These are phyloP conservation scores for Bombus confusus DNA, from an alignment of 1,140 invertebrate species.

Conservation along the genomic window DNA sequence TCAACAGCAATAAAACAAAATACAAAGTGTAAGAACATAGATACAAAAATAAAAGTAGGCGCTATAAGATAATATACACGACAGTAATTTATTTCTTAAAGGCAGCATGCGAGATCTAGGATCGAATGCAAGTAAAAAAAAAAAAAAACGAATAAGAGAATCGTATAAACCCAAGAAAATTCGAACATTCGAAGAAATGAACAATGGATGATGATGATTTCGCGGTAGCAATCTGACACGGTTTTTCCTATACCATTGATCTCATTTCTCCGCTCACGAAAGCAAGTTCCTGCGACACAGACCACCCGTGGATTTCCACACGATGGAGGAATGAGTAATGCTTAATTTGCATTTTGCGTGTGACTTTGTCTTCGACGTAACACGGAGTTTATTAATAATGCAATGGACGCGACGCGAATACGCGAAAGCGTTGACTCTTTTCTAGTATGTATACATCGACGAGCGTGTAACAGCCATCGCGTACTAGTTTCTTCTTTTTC, in stretches of 20 bases:
- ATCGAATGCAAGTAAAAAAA: not conserved
- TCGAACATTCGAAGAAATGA: not conserved
- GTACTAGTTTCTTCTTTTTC: not conserved
- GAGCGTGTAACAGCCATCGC: not conserved
- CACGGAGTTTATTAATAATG: slow-evolving; percentile 73
- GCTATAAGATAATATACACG: no score
- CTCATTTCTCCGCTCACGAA: slow-evolving; percentile 28
- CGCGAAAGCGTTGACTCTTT: not conserved
- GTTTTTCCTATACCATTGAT: slow-evolving; percentile 1
- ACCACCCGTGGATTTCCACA: slow-evolving; percentile 57
- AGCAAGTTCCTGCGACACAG: slow-evolving; percentile 11
- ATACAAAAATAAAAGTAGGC: no score
- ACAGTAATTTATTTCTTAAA: no score
- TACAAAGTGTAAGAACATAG: no score
- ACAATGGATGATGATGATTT: not conserved
- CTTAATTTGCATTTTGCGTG: slow-evolving; percentile 74
- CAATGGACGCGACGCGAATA: slow-evolving; percentile 54
- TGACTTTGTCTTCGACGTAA: slow-evolving; percentile 69
- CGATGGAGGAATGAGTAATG: slow-evolving; percentile 68
- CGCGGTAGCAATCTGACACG: not conserved
- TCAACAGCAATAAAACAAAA: no score
- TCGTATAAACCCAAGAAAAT: not conserved
- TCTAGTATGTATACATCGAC: no score
- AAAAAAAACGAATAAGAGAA: not conserved
- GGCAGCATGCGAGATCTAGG: no score